Conservation (phyloP, 1,140 invertebrate species). For the Cyclargus thomasi region DNA sequence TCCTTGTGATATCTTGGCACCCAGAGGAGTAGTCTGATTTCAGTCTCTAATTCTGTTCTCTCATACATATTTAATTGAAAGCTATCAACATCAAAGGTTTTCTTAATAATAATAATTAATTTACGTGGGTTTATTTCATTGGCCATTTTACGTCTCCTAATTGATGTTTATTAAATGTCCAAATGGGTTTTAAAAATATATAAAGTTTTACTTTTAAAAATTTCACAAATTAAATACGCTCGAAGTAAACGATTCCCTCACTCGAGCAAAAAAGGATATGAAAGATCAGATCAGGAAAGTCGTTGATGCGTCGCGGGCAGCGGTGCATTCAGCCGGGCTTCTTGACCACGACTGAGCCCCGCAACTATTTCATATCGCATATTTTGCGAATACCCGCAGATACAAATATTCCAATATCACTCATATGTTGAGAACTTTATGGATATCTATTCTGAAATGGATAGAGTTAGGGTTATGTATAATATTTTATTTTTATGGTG, state of each 20-base stretch:
- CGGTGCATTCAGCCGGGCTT: neutral
- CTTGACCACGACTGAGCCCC: neutral
- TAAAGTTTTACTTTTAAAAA: neutral
- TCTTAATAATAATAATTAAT: no score
- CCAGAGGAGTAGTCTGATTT: no score
- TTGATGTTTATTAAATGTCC: no score
- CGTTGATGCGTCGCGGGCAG: neutral
- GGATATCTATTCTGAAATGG: neutral
- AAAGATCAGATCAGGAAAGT: neutral
- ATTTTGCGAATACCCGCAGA: neutral
- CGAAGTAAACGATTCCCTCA: neutral
- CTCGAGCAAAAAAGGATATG: neutral
- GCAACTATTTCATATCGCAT: constrained; percentile 3
- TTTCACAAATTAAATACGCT: neutral
- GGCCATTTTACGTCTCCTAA: no score
- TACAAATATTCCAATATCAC: constrained; percentile 1
- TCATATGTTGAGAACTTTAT: neutral
- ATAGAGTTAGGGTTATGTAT: neutral
- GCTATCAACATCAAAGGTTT: no score
- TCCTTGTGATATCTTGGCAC: no score
- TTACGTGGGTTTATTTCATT: no score
- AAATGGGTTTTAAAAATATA: no score
- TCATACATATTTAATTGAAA: no score
- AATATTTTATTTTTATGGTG: neutral
- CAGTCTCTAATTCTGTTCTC: no score